phyloP scores from a whole-genome alignment of 64 coral and sea anemone species.

The Exaiptasia diaphana region DNA sequence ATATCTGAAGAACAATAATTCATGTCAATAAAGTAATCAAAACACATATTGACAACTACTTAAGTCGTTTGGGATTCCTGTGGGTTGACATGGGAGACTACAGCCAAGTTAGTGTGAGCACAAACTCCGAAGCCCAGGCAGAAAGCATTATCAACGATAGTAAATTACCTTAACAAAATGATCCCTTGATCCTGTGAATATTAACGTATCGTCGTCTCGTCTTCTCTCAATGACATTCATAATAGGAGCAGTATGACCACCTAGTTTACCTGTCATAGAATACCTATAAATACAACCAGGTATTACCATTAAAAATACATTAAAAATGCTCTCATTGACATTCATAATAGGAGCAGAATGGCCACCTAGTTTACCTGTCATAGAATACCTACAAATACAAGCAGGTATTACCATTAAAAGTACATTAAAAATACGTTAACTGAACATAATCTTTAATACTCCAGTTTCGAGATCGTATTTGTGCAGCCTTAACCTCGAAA shows the following conservation, averaged over 20 bases:
- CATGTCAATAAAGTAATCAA: neutral
- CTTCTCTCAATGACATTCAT: slow-evolving; percentile 73
- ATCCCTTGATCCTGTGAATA: slow-evolving; percentile 94
- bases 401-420: neutral
- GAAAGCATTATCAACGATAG: no score
- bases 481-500: no score
- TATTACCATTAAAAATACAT: neutral
- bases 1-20: slow-evolving; percentile 56
- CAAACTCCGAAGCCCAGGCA: no score
- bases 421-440: no score
- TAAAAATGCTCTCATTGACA: slow-evolving; percentile 10
- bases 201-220: slow-evolving; percentile 51
- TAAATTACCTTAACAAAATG: slow-evolving; percentile 88
- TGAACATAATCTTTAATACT: no score
- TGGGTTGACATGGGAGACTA: no score
- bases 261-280: slow-evolving; percentile 90
- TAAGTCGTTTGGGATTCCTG: no score
- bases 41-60: neutral
- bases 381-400: slow-evolving; percentile 55
- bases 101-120: no score
- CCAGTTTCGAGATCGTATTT: no score
- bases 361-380: slow-evolving; percentile 94
- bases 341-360: slow-evolving; percentile 93
- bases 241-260: slow-evolving; percentile 84
- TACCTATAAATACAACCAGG: slow-evolving; percentile 43